Evolutionary conservation across 92 coral and sea anemone species (phyloP), one percentile per base, ranked within the genome.

Genomic region (Porites rus): DNA sequence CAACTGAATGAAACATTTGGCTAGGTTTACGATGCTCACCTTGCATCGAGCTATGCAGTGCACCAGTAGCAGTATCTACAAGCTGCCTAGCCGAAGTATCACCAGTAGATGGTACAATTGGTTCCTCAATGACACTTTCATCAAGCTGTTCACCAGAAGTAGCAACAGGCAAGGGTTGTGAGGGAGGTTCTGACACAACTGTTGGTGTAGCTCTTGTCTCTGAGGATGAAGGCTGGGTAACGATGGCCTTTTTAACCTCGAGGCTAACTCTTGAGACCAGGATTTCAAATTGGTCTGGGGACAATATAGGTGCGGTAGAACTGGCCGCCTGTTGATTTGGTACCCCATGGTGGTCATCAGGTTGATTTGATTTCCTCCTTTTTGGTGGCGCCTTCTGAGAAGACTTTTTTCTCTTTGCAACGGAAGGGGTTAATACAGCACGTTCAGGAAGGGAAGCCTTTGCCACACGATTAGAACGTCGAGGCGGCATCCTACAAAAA

Each of bases 1-100:
- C 77, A n/a, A 81, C 85, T 9, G 85, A 81, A 19, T 81, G 85
- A 51, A 81, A 81, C 51, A 69, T 67, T 60, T 81, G 77, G 21
- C 24, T 81, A 10, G 85, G 76, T 31, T 31, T 38, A 38, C 50
- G 51, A 2, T 78, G 74, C 83, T 78, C 83, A 78, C 83, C 83
- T 78, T 65, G 84, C 11, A 79, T 14, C 8, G 84, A 8, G 59
- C 9, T 24, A 21, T 61, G 8, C 11, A 79, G 17, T 24, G 56
- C 12, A 78, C 13, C 12, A 18, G 63, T n/a, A 24, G 83, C n/a
- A 10, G 83, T 78, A 22, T 60, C 61, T 17, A 79, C 60, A 71
- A 79, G 59, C 21, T 18, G 72, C 20, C 59, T 4, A 65, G 64
- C 50, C 51, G 18, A 7, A 8, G 74, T 20, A 17, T 60, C 31